These are phyloP conservation scores for Apocrypta bakeri DNA, from an alignment of 1,140 invertebrate genomes.

Conservation along the genomic window DNA sequence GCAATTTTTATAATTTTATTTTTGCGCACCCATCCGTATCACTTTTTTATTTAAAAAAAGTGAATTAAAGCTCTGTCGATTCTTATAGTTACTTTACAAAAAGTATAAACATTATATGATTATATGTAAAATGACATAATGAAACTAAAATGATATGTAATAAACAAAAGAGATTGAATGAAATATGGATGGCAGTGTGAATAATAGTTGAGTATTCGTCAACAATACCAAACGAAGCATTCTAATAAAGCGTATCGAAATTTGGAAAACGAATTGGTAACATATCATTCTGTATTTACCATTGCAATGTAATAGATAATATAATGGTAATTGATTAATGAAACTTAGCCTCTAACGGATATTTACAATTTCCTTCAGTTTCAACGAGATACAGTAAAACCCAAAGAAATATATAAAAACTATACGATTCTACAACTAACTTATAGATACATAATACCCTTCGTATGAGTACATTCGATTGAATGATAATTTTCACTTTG, in stretches of 20 bases:
- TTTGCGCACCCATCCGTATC: background rate
- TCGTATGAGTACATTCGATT: background rate
- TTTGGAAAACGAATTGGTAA: background rate
- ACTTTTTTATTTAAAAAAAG: background rate
- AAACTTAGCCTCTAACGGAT: background rate
- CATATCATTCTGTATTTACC: background rate
- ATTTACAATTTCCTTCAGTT: slow-evolving; percentile 5
- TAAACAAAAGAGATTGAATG: background rate
- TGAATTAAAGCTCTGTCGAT: background rate
- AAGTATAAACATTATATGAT: background rate
- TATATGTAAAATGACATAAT: background rate
- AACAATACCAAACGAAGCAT: background rate
- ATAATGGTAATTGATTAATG: background rate
- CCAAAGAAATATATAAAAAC: background rate
- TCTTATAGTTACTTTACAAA: background rate
- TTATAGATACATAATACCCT: slow-evolving; percentile 15
- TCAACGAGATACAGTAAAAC: background rate
- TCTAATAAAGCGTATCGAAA: background rate
- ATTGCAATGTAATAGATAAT: background rate
- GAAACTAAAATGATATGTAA: background rate
- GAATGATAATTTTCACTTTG: slow-evolving; percentile 2
- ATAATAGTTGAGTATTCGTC: background rate
- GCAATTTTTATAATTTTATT: no score
- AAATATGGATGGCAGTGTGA: background rate
- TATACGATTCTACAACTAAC: background rate